These are phyloP conservation scores for Epizoanthus scotinus DNA, from an alignment of 92 coral and sea anemone species.

Conservation along the genomic window DNA sequence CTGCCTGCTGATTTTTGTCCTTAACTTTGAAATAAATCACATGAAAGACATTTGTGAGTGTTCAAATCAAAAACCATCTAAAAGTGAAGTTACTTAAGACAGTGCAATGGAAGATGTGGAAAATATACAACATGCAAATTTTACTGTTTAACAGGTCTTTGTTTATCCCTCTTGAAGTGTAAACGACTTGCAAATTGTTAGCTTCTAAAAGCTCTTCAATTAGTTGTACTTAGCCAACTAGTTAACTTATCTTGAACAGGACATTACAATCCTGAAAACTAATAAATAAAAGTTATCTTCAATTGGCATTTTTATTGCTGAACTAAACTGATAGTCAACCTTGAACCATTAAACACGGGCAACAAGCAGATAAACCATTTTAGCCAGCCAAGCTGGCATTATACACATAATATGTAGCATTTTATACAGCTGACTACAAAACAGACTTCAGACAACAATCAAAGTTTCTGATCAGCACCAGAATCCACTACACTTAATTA, in stretches of 20 bases:
- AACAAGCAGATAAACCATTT: background rate
- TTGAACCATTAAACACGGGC: too few relatives aligned
- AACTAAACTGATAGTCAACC: conserved; percentile 3
- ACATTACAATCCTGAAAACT: background rate
- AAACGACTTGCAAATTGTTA: conserved; percentile 29
- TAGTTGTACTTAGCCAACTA: conserved; percentile 10
- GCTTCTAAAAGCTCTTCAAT: conserved; percentile 12
- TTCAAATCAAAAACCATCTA: background rate
- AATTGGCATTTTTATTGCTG: background rate
- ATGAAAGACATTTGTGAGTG: background rate
- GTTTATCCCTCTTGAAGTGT: conserved; percentile 9
- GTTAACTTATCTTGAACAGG: conserved; percentile 24
- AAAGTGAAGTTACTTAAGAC: background rate
- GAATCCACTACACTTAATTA: conserved; percentile 4
- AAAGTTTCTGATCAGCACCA: conserved; percentile 15
- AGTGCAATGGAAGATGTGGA: background rate
- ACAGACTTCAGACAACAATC: background rate
- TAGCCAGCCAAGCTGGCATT: too few relatives aligned
- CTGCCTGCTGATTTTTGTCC: background rate
- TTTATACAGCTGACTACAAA: conserved; percentile 9
- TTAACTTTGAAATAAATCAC: background rate
- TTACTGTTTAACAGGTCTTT: background rate
- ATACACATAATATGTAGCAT: background rate
- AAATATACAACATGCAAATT: conserved; percentile 31
- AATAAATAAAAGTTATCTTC: background rate